Evolutionary conservation across 1,140 invertebrate species (phyloP).

Genomic region (Lasaia peninsularis): DNA sequence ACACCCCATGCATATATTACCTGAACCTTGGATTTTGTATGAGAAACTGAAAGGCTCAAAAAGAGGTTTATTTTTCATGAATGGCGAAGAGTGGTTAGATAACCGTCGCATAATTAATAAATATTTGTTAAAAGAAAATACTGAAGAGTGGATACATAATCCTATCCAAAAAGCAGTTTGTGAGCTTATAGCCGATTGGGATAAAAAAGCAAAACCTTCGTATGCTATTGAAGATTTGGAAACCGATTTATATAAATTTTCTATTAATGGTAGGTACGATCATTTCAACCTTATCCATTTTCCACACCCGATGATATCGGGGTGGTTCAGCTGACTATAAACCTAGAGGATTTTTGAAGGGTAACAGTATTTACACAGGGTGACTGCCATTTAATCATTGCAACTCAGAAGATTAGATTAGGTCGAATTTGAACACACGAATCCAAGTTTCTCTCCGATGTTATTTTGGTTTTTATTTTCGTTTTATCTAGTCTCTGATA

Average conservation of each 20-base stretch:
- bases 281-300: no score
- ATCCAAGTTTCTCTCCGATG: no score
- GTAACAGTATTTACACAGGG: no score
- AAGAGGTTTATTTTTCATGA: constrained; percentile 92
- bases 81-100: constrained; percentile 87
- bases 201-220: constrained; percentile 33
- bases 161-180: constrained; percentile 76
- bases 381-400: no score
- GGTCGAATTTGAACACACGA: no score
- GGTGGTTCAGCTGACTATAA: no score
- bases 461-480: no score
- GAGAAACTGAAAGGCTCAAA: constrained; percentile 83
- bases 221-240: constrained; percentile 78
- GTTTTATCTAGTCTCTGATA: no score
- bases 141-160: constrained; percentile 61
- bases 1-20: constrained; percentile 87
- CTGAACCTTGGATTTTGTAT: constrained; percentile 89
- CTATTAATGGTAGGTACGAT: constrained; percentile 81
- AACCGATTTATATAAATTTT: constrained; percentile 85
- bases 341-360: no score
- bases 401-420: no score
- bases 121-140: constrained; percentile 80
- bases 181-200: constrained; percentile 72
- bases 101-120: constrained; percentile 85
- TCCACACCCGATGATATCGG: no score